phyloP scores from a whole-genome alignment of 1,140 invertebrate species.

The Listronotus bonariensis region DNA sequence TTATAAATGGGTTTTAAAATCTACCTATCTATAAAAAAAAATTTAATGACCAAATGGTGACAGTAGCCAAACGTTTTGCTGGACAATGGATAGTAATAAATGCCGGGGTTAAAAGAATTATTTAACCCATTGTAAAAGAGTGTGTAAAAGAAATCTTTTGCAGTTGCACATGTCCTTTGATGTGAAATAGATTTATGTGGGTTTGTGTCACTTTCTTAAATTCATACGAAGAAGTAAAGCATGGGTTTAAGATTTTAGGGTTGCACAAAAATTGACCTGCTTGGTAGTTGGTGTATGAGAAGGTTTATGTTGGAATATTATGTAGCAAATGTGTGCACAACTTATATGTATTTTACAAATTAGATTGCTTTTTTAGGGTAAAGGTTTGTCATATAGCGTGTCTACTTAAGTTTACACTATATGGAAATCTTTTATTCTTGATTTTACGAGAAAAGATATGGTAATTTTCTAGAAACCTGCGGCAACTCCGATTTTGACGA shows the following conservation, averaged over 20 bases:
- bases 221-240: conserved; percentile 15
- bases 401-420: too few relatives aligned
- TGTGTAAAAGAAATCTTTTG: conserved; percentile 22
- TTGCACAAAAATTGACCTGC: conserved; percentile 22
- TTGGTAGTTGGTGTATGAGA: not conserved
- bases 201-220: conserved; percentile 24
- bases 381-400: too few relatives aligned
- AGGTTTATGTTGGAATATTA: too few relatives aligned
- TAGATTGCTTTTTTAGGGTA: too few relatives aligned
- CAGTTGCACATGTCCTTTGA: conserved; percentile 25
- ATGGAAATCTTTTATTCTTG: too few relatives aligned
- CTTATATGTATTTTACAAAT: too few relatives aligned
- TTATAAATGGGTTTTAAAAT: conserved; percentile 29
- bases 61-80: conserved; percentile 19
- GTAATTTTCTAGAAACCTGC: too few relatives aligned
- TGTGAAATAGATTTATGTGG: conserved; percentile 31
- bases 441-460: too few relatives aligned
- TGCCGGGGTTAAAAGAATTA: conserved; percentile 29
- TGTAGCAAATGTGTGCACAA: too few relatives aligned
- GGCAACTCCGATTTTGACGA: too few relatives aligned
- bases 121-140: conserved; percentile 25
- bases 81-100: conserved; percentile 27
- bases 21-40: conserved; percentile 24
- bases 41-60: conserved; percentile 20
- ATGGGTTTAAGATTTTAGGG: conserved; percentile 11